These are phyloP conservation scores for Mus minutoides DNA, from an alignment of 2,797 vertebrate genomes.

Conservation along the genomic window DNA sequence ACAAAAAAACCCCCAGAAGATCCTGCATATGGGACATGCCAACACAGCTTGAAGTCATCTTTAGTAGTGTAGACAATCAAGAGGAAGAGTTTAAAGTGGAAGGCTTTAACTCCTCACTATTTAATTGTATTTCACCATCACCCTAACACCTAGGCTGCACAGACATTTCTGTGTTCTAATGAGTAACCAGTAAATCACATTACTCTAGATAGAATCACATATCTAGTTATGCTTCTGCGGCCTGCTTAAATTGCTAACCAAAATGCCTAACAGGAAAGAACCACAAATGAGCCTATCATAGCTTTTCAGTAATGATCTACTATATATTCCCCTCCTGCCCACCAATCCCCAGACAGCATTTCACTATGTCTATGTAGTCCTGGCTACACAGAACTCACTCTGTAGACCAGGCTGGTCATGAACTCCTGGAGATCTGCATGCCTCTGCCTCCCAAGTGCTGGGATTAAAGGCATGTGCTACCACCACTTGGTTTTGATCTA, in stretches of 20 bases:
- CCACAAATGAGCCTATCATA: neutral
- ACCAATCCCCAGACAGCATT: neutral
- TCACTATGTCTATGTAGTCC: neutral
- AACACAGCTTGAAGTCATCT: neutral
- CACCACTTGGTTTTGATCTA: neutral
- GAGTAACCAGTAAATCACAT: neutral
- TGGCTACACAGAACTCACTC: neutral
- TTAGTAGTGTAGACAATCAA: slow-evolving; percentile 19
- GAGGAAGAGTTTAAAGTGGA: neutral
- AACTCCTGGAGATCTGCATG: neutral
- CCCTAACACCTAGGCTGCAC: neutral
- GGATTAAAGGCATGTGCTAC: neutral
- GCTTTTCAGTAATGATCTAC: neutral
- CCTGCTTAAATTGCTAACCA: neutral
- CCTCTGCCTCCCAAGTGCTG: neutral
- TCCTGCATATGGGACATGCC: neutral
- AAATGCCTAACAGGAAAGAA: slow-evolving; percentile 1
- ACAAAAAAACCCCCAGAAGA: too few relatives aligned
- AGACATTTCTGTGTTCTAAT: slow-evolving; percentile 17
- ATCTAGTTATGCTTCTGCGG: neutral
- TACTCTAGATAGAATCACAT: neutral
- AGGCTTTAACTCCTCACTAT: neutral
- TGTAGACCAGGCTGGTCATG: neutral
- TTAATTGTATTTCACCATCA: neutral
- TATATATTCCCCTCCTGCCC: too few relatives aligned